phyloP scores from a whole-genome alignment of 2,113 vertebrate genomes.

The Miniopterus natalensis region DNA sequence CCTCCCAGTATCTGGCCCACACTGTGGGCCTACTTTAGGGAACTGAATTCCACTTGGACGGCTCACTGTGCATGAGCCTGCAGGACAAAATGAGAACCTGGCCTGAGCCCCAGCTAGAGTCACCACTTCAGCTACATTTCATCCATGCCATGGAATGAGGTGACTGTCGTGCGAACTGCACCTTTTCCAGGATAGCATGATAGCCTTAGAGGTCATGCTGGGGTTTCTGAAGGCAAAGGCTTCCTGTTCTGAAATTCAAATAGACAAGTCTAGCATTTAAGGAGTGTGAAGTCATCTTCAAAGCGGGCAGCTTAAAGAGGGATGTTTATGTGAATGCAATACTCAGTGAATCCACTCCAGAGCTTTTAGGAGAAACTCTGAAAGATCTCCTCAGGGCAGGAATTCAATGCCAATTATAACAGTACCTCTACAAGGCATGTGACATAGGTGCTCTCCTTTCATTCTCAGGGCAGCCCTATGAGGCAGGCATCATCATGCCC shows the following conservation, averaged over 20 bases:
- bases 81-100: neutral
- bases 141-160: neutral
- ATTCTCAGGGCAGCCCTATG: rapidly evolving
- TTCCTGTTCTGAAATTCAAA: slow-evolving; percentile 70
- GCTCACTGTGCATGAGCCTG: neutral
- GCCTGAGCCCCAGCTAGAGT: neutral
- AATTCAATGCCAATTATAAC: neutral
- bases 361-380: neutral
- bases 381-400: neutral
- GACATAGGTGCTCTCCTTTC: neutral
- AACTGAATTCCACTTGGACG: rapidly evolving
- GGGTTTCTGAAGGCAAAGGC: slow-evolving; percentile 23
- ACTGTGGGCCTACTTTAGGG: neutral
- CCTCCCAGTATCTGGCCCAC: neutral
- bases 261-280: slow-evolving; percentile 10
- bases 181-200: neutral
- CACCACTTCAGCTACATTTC: neutral
- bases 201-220: neutral
- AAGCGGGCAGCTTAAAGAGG: neutral
- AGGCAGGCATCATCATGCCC: rapidly evolving
- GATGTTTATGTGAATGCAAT: neutral
- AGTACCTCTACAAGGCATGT: rapidly evolving
- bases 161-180: neutral
- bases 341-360: neutral
- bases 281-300: neutral